phyloP scores from a whole-genome alignment of 2,113 vertebrate species.

The Ivindomyrus marchei region DNA sequence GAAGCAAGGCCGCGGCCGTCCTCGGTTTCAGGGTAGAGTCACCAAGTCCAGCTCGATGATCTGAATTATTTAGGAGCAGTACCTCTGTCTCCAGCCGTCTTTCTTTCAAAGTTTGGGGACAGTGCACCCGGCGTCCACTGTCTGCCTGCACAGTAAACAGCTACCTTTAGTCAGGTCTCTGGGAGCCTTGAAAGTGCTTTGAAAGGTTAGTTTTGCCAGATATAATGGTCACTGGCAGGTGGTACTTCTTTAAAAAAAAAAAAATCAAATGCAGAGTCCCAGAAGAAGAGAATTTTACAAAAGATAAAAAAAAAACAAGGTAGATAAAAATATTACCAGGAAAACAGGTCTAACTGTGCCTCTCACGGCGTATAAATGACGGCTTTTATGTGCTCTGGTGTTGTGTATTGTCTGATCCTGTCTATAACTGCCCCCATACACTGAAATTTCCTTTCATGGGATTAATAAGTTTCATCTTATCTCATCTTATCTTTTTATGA shows the following conservation, averaged over 20 bases:
- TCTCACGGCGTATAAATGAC: not conserved
- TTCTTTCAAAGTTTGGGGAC: constrained; percentile 13
- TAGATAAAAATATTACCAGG: not conserved
- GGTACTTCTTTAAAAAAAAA: not conserved
- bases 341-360: not conserved
- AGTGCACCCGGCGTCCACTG: not conserved
- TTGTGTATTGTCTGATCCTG: not conserved
- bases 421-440: not conserved
- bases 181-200: constrained; percentile 5
- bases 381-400: not conserved
- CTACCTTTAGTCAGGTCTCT: not conserved
- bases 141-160: constrained; percentile 12
- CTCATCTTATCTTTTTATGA: not conserved
- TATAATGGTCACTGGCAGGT: not conserved
- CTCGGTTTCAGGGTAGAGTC: constrained; percentile 10
- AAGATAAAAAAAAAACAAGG: not conserved
- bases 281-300: constrained; percentile 4
- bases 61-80: constrained; percentile 40
- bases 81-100: constrained; percentile 16
- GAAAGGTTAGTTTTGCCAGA: constrained; percentile 9
- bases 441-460: not conserved
- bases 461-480: not conserved
- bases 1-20: not conserved
- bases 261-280: not conserved
- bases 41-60: constrained; percentile 16